A percentile compares a stretch with the other conserved stretches of the same genome.
These are phyloP conservation scores for Coracopsis vasa DNA, from an alignment of 2,113 vertebrate species.

Conservation along the genomic window DNA sequence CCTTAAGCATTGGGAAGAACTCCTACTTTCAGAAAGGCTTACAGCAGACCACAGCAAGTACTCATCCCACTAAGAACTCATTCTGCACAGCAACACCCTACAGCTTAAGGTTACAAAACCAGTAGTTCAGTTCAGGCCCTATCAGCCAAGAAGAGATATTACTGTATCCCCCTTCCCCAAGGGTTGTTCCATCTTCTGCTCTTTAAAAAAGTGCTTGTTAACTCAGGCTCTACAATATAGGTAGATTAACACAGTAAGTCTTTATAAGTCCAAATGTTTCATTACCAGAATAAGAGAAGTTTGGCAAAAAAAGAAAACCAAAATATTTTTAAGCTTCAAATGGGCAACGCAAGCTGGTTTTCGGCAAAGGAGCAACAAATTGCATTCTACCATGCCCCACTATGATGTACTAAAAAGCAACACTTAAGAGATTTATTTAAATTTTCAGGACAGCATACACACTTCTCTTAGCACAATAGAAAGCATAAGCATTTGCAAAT, in stretches of 20 bases:
- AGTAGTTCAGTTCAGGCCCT: background rate
- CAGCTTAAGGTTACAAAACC: background rate
- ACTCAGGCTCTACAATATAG: background rate
- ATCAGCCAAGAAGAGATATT: background rate
- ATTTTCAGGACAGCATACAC: background rate
- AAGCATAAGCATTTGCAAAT: rapidly evolving
- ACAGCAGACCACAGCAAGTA: background rate
- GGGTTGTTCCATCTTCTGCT: background rate
- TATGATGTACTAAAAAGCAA: rapidly evolving
- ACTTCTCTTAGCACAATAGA: rapidly evolving
- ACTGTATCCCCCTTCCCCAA: background rate
- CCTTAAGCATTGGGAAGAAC: background rate
- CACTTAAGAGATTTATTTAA: background rate
- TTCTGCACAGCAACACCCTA: background rate
- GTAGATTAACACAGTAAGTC: background rate
- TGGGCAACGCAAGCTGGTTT: rapidly evolving
- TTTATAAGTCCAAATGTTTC: background rate
- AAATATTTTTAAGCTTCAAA: background rate
- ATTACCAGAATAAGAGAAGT: background rate
- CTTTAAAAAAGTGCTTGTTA: background rate
- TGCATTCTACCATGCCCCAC: background rate
- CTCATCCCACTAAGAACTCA: background rate
- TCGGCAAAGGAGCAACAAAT: background rate
- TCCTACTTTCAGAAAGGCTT: background rate
- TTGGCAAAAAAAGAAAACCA: background rate